Evolutionary conservation across 35 echinoderm and acorn worm genomes (phyloP).

Genomic region (Anneissia japonica): DNA sequence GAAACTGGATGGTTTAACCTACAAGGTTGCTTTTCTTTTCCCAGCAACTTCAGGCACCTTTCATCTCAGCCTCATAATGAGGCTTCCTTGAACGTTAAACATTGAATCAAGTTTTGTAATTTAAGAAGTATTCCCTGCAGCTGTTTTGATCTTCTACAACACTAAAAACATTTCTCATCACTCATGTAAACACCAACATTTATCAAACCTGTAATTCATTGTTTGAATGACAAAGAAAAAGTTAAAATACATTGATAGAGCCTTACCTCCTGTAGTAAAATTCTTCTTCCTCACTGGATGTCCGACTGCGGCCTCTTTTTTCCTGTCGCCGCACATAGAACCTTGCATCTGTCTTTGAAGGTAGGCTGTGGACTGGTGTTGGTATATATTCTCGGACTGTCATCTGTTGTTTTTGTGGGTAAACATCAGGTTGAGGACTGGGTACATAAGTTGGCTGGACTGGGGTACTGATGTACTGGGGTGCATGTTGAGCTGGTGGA

Average conservation of each 20-base stretch:
- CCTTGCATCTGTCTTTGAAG: not conserved
- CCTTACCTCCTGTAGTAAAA: not conserved
- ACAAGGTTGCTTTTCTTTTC: too few relatives aligned
- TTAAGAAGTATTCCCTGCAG: too few relatives aligned
- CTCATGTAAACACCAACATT: too few relatives aligned
- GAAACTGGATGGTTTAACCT: too few relatives aligned
- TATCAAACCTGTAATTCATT: too few relatives aligned
- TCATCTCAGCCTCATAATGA: too few relatives aligned
- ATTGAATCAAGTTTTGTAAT: too few relatives aligned
- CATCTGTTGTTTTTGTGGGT: not conserved
- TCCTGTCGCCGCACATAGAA: not conserved
- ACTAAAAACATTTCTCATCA: too few relatives aligned
- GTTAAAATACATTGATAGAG: not conserved
- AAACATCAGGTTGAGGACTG: not conserved
- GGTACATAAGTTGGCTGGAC: not conserved
- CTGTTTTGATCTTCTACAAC: too few relatives aligned
- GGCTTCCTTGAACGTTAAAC: too few relatives aligned
- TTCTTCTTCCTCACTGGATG: not conserved
- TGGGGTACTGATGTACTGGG: not conserved
- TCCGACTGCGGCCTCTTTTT: not conserved
- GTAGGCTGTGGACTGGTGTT: not conserved
- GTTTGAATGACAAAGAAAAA: too few relatives aligned
- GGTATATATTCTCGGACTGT: not conserved
- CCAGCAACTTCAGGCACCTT: too few relatives aligned
- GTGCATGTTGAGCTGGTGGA: not conserved